Percentiles rank a stretch among this genome's conserved stretches.
These are phyloP conservation scores for Agrotis clavis DNA, from an alignment of 2,888 invertebrate genomes.

Conservation along the genomic window DNA sequence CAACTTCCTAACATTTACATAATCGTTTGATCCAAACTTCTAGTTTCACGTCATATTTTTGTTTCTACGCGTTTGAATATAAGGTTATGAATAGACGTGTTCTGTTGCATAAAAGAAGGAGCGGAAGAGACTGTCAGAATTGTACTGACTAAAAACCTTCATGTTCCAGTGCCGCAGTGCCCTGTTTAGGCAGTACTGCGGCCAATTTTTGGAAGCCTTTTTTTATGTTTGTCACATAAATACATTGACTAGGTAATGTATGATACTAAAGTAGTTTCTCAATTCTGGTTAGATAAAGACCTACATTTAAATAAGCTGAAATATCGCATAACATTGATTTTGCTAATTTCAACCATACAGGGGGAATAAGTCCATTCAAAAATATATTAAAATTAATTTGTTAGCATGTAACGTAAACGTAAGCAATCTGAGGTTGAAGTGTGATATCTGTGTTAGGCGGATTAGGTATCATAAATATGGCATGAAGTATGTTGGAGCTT, in stretches of 20 bases:
- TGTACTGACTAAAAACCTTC: too few species aligned
- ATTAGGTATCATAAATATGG: too few species aligned
- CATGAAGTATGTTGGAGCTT: too few species aligned
- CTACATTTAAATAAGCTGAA: neutral
- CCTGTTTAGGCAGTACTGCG: too few species aligned
- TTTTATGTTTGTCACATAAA: too few species aligned
- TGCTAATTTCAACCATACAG: neutral
- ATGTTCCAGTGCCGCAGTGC: too few species aligned
- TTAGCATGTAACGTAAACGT: neutral
- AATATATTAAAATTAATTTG: neutral
- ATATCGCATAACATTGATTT: neutral
- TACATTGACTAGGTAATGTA: too few species aligned
- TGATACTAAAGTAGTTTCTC: too few species aligned
- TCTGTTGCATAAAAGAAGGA: neutral
- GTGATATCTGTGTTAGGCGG: too few species aligned
- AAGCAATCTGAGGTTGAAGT: neutral
- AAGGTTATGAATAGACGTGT: slow-evolving; percentile 10
- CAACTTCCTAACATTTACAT: slow-evolving; percentile 57
- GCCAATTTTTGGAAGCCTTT: too few species aligned
- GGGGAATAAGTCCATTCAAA: neutral
- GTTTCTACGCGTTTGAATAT: slow-evolving; percentile 24
- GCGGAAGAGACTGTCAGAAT: too few species aligned
- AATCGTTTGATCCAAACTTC: slow-evolving; percentile 58
- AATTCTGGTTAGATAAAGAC: too few species aligned
- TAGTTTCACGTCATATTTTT: slow-evolving; percentile 43